Evolutionary conservation across 2,888 invertebrate genomes (phyloP).

Genomic region (Leucoma salicis): DNA sequence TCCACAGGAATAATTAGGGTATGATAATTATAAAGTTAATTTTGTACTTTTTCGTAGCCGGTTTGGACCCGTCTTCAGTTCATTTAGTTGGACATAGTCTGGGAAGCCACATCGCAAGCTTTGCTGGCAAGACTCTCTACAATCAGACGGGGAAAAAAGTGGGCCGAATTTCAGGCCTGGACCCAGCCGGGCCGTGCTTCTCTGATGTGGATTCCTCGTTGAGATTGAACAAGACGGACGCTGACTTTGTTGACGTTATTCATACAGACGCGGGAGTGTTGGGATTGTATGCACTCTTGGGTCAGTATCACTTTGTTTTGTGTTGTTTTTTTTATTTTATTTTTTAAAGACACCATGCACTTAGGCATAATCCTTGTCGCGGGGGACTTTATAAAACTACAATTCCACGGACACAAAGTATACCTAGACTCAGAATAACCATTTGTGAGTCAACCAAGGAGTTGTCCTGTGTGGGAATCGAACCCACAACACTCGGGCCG

Average conservation of each 20-base stretch:
- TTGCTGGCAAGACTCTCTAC: slow-evolving; percentile 55
- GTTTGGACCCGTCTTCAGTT: slow-evolving; percentile 46
- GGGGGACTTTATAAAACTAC: no score
- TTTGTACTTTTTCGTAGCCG: slow-evolving; percentile 38
- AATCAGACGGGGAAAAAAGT: slow-evolving; percentile 47
- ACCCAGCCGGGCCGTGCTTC: slow-evolving; percentile 76
- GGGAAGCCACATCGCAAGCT: slow-evolving; percentile 65
- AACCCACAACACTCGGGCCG: no score
- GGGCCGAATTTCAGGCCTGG: slow-evolving; percentile 61
- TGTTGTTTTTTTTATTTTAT: no score
- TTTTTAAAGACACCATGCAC: no score
- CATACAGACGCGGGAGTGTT: slow-evolving; percentile 64
- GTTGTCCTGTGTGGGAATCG: no score
- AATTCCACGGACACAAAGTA: no score
- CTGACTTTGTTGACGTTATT: slow-evolving; percentile 59
- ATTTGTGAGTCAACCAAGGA: no score
- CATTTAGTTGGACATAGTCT: slow-evolving; percentile 74
- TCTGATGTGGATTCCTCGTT: slow-evolving; percentile 43
- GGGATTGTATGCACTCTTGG: slow-evolving; percentile 52
- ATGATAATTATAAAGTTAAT: no score
- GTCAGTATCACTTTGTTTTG: slow-evolving; percentile 50
- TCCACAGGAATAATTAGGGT: no score
- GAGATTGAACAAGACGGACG: slow-evolving; percentile 51
- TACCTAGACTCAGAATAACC: no score
- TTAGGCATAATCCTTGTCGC: no score